Base-by-base conservation (phyloP, 2,888 invertebrate species). In the Phengaris alcon region DNA sequence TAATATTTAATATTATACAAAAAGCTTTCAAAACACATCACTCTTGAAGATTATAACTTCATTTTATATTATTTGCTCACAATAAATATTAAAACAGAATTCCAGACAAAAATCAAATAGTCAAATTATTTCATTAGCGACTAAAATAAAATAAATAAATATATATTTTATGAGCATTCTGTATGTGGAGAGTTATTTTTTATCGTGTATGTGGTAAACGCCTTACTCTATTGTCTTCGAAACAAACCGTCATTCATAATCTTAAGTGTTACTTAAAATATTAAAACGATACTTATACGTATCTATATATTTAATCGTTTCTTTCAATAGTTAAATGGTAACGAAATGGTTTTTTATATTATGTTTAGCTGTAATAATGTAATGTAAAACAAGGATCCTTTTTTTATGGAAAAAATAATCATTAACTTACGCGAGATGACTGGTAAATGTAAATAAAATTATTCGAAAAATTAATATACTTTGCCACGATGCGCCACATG, bases 201-300 rank as follows among this genome's bases (percentile, higher is more conserved):
- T 81, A 77, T 80, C 83, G 86, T 87, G 87, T 83, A 72, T 72
- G 72, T 54, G 82, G 75, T 64, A 83, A 83, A 83, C 85, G 85
- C 84, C 85, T 86, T 84, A 85, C 82, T 84, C 89, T 85, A 89
- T 90, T 90, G 90, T 90, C 84, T 84, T 35, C 64, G 12, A 35
- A 64, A 64, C 64, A 13, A 64, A 35, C 64, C 35, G 64, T 64
- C 64, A 64, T 44, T 44, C 64, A 64, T 44, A 44, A 64, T 64
- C 64, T 64, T 64, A 64, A 64, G 64, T 64, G 64, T 64, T 64
- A 64, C 64, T 64, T 64, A 64, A 64, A 64, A 64, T 64, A 64
- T 64, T 64, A 64, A 64, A 64, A 64, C 64, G 35, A 64, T 44
- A 64, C 44, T 64, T 44, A 64, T 64, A 64, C 64, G 35, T 44